A percentile compares a stretch with the other conserved stretches of the same genome.
phyloP scores from a whole-genome alignment of 1,140 invertebrate species.

The Globodera ellingtonae region DNA sequence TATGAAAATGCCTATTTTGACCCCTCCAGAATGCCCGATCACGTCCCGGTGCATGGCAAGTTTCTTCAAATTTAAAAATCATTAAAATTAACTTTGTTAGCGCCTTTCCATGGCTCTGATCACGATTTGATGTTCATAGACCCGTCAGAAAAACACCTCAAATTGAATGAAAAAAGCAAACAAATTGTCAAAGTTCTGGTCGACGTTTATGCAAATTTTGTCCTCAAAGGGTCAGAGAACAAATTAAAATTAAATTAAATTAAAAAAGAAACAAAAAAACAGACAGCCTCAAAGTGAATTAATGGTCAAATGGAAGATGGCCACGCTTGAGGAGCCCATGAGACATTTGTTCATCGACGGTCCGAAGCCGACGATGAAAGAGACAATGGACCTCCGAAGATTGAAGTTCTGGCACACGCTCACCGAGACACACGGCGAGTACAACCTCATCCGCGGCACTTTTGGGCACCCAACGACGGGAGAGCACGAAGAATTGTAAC shows the following conservation, averaged over 20 bases:
- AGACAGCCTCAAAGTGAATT: conserved; percentile 7
- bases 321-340: conserved; percentile 24
- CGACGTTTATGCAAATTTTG: conserved; percentile 10
- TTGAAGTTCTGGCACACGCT: conserved; percentile 34
- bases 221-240: conserved; percentile 20
- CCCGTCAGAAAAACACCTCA: not conserved
- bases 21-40: conserved; percentile 14
- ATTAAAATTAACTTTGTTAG: not conserved
- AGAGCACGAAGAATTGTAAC: conserved; percentile 27
- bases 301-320: conserved; percentile 3
- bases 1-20: conserved; percentile 34
- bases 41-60: conserved; percentile 11
- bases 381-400: conserved; percentile 4
- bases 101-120: conserved; percentile 12
- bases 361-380: conserved; percentile 14
- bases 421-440: conserved; percentile 20
- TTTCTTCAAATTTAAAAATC: not conserved
- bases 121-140: conserved; percentile 17
- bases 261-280: not conserved
- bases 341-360: conserved; percentile 29
- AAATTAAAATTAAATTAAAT: conserved; percentile 1
- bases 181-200: not conserved
- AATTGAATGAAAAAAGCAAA: not conserved
- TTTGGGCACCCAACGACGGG: not conserved
- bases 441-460: conserved; percentile 28